A percentile compares a stretch with the other conserved stretches of the same genome.
phyloP scores from a whole-genome alignment of 1,140 invertebrate genomes.

The Drosophila mojavensis region DNA sequence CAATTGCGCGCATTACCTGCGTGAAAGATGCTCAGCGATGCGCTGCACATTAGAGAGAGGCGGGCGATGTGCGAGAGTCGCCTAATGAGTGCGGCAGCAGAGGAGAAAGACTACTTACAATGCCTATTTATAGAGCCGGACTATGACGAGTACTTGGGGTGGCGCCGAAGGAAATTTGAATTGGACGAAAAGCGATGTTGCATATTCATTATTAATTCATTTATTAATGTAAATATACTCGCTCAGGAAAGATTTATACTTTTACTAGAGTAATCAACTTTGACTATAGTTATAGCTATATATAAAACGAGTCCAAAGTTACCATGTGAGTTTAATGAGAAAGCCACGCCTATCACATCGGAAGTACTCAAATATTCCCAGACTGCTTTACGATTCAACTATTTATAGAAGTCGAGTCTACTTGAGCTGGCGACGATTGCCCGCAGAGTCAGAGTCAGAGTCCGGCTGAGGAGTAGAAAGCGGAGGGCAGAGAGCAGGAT shows the following conservation, averaged over 20 bases:
- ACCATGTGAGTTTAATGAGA: background rate
- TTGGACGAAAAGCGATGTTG: too few relatives aligned
- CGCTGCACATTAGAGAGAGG: conserved; percentile 36
- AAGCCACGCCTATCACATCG: background rate
- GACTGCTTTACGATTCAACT: background rate
- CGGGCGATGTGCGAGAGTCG: background rate
- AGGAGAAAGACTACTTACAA: background rate
- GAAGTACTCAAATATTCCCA: background rate
- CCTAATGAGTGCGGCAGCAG: background rate
- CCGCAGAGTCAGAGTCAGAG: background rate
- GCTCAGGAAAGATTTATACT: too few relatives aligned
- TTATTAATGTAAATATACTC: too few relatives aligned
- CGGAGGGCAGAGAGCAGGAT: too few relatives aligned
- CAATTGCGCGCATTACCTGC: conserved; percentile 70
- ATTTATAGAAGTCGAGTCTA: background rate
- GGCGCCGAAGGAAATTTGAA: too few relatives aligned
- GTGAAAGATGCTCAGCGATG: conserved; percentile 32
- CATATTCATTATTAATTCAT: too few relatives aligned
- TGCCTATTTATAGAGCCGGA: conserved; percentile 11
- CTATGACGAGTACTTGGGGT: background rate
- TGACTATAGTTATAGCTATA: too few relatives aligned
- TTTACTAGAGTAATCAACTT: too few relatives aligned
- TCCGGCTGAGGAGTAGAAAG: background rate
- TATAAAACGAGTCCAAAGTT: background rate
- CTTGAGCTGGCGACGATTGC: conserved; percentile 11